Base-by-base conservation (phyloP, 2,113 vertebrate species). In the Xiphophorus couchianus region DNA sequence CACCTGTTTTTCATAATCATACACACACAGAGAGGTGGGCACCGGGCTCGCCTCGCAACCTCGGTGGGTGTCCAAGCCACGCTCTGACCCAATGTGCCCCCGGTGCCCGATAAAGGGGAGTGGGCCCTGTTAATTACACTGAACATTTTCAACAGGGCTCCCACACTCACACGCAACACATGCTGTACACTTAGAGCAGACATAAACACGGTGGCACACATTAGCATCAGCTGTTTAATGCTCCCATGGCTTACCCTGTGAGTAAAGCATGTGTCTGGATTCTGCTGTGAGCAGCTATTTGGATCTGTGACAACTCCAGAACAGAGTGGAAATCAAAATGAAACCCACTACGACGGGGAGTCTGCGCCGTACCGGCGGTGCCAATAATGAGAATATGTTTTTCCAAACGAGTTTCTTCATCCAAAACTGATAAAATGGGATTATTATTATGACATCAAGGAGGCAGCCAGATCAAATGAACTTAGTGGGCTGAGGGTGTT, bases 381-480 rank as follows among this genome's bases (percentile, higher is more conserved):
- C 84, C 93, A 91, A 85, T 89, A 82, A 88, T 85, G 85, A 81
- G 86, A 88, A 89, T 90, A 81, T 86, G 77, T 68, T 86, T 83
- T 71, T 70, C 75, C 77, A 83, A 91, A 91, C 77, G n/a, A 81
- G 80, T 62, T 81, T 73, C 78, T 67, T 73, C 33, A 79, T 78
- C 88, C 82, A 91, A 89, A 90, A 90, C 83, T 82, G 87, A 92
- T 90, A 69, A 94, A 94, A 91, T 90, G 89, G 87, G 90, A 95
- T 95, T 95, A 95, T 93, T 93, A 95, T 91, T 90, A 86, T 92
- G 66, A 82, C 89, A 90, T 92, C 94, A 92, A 91, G 92, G 93
- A 91, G 93, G 94, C 94, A 94, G 94, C 91, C 86, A 84, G 95
- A 96, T 96, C 90, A 96, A 95, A 97, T 96, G 94, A 96, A 93